Evolutionary conservation across 2,797 vertebrate genomes (phyloP).

Genomic region (Crypturellus tataupa): DNA sequence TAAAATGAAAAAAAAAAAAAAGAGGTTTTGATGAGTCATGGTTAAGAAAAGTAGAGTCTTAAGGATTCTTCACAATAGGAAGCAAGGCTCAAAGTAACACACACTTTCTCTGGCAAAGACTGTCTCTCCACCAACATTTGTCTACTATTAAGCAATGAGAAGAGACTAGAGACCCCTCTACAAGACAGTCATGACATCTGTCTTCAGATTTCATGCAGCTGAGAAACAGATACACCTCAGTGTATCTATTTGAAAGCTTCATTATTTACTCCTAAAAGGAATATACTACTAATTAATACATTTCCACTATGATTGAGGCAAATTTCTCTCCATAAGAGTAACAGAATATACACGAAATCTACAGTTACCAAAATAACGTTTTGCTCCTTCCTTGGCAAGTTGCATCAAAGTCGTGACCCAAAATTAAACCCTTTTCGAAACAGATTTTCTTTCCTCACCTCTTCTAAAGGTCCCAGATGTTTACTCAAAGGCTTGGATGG

Average conservation of each 20-base stretch:
- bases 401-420: background rate
- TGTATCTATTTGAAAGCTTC: background rate
- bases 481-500: conserved; percentile 87
- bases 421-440: background rate
- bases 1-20: background rate
- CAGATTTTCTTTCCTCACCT: conserved; percentile 81
- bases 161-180: background rate
- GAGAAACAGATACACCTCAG: background rate
- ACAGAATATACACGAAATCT: background rate
- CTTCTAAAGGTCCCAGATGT: conserved; percentile 89
- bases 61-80: background rate
- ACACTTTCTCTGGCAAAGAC: background rate
- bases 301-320: background rate
- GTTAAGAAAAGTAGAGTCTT: background rate
- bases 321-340: background rate
- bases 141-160: background rate
- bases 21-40: background rate
- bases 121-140: background rate
- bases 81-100: background rate
- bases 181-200: background rate
- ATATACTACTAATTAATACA: background rate
- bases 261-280: background rate
- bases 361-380: background rate
- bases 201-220: background rate
- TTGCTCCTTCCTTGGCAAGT: background rate